Evolutionary conservation across 92 coral and sea anemone species (phyloP), one percentile per base, ranked within the genome.

Genomic region (Scolanthus callimorphus): DNA sequence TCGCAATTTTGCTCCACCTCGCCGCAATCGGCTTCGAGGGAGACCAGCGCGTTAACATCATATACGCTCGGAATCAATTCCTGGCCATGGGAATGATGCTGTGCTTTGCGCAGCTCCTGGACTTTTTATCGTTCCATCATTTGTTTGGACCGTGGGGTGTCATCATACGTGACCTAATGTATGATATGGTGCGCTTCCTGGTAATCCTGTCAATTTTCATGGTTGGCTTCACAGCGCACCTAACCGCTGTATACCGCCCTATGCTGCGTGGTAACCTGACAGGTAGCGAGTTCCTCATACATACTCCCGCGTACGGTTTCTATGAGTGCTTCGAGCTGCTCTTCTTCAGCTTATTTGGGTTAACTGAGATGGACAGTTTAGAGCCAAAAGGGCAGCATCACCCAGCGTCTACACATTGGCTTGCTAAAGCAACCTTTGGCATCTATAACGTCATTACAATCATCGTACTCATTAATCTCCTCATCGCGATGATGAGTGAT

Each of bases 141-240:
- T 74, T 92, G 85, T 92, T 92, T 30, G 98, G 98, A 57, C 98
- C 98, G 4, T 92, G 98, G 98, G 98, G 98, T 57, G 98, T 88
- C 19, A 92, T 92, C 71, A 92, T 92, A 60, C 94, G 96, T 70
- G 96, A 92, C 73, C 80, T 92, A 23, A 88, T 92, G 98, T 90
- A 92, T 48, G 98, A 92, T 85, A 56, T 92, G 11, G 98, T 90
- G 15, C 86, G 98, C 13, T 92, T 92, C 60, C 76, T 92, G 0
- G 98, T 92, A 11, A 92, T 92, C 50, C 23, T 92, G 48, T 74
- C 81, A 29, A 92, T 92, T 63, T 92, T 92, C 60, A 89, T 92
- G 84, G 67, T 81, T 1, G 98, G 98, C 13, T 92, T 92, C 77
- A 92, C 98, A 11, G 98, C 96, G 0, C 98, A 88, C 57, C 51